Evolutionary conservation across 2,888 invertebrate genomes (phyloP).

Genomic region (Idaea biselata): DNA sequence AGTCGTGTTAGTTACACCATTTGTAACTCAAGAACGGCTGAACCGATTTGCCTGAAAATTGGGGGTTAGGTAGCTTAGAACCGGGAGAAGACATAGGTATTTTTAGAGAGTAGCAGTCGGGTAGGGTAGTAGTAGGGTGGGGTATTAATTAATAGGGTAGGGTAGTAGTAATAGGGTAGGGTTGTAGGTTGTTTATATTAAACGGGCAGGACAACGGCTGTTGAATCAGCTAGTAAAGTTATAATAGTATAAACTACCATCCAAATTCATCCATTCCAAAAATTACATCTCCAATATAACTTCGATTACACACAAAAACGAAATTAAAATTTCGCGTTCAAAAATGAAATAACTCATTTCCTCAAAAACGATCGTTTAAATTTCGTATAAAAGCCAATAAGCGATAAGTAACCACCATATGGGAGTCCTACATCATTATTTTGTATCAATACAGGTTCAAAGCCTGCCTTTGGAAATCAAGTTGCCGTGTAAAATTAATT

Average conservation of each 20-base stretch:
- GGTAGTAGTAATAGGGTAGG: no score
- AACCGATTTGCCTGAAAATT: no score
- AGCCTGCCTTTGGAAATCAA: neutral
- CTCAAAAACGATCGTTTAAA: constrained; percentile 28
- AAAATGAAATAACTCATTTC: constrained; percentile 16
- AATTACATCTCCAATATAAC: neutral
- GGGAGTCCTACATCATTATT: constrained; percentile 35
- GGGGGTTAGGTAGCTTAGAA: no score
- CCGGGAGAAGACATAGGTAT: no score
- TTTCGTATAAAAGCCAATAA: constrained; percentile 33
- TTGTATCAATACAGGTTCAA: constrained; percentile 34
- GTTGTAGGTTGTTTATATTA: no score
- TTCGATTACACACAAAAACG: neutral
- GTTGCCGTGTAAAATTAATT: constrained; percentile 17
- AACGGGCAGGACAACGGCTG: no score
- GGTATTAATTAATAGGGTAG: no score
- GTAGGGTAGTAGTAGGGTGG: no score
- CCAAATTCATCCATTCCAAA: neutral
- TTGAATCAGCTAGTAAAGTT: no score
- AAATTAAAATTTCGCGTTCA: neutral
- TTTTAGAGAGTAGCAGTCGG: no score
- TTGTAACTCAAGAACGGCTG: no score
- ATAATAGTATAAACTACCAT: neutral
- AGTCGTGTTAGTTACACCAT: no score
- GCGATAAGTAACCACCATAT: constrained; percentile 36